Base-by-base conservation (phyloP, 2,113 vertebrate genomes). In the Lampris megalopsis region DNA sequence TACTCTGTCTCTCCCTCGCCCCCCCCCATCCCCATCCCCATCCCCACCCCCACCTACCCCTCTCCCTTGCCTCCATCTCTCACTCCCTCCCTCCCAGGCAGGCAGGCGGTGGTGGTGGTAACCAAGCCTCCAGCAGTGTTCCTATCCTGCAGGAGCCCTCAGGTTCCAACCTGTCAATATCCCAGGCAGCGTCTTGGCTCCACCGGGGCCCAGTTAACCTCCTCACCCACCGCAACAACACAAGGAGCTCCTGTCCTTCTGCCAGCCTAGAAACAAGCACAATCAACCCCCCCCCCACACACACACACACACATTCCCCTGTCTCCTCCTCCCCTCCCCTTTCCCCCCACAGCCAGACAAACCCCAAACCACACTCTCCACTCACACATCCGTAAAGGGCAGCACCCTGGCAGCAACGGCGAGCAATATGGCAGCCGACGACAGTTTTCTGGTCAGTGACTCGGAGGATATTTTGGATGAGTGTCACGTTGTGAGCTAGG, bases 131-230 rank as follows among this genome's bases (percentile, higher is more conserved):
- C 92, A 94, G 94, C 95, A 86, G 84, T 94, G 94, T 92, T 95
- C 92, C 94, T 94, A 92, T 95, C 95, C 95, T 95, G 93, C 92
- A 95, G 94, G 91, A 93, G 93, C 94, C 94, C 92, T 93, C 91
- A 86, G 94, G 94, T 94, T 91, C 92, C 93, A 94, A 93, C 90
- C 94, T 94, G 93, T 95, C 94, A 95, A 95, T 95, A 95, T 94
- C 88, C 85, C 90, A 88, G 88, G 81, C 81, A 90, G 86, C 85
- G 54, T 77, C 83, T 78, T 79, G 73, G 81, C 91, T 88, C 81
- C 84, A 88, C 91, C 79, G 87, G 63, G 89, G 86, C 89, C 91
- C 88, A 75, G 90, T 93, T 94, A 94, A 94, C 92, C 92, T 93
- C 89, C 85, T 92, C 89, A 89, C 89, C 86, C 81, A 65, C 80